Base-by-base conservation (phyloP, 2,113 vertebrate genomes). In the Ammodytes dubius region DNA sequence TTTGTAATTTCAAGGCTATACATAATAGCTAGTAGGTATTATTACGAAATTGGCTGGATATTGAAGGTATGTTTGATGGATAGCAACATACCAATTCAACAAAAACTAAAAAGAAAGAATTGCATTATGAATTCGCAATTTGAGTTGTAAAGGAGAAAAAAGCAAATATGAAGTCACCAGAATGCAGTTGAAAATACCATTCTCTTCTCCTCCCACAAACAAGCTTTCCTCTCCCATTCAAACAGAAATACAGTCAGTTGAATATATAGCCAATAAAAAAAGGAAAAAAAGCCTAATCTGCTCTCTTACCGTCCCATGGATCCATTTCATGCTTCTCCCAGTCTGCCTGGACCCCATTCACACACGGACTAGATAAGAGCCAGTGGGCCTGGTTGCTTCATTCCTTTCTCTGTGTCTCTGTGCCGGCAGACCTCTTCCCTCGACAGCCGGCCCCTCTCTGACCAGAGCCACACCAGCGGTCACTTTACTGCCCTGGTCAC, bases 301-400 rank as follows among this genome's bases (percentile, higher is more conserved):
- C 12, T 13, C 17, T 39, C 93, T 95, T 96, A 97, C 97, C 97
- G 97, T 97, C 97, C 97, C 97, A 97, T 94, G 96, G 95, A 92
- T 98, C 97, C 97, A 97, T 97, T 92, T 97, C 95, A 96, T 97
- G 95, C 96, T 97, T 96, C 95, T 95, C 82, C 84, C 81, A 92
- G 91, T 93, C 84, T 86, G 87, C 90, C 91, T 93, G 84, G 93
- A 94, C 95, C 95, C 96, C 96, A 97, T 96, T 96, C 95, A 97
- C 94, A 92, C 93, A 91, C 53, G 84, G 89, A 94, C 93, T 93
- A 87, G 78, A 91, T 91, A 93, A 93, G 91, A 92, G 82, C 82
- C 84, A 76, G 40, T 3, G 15, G 86, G 82, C 92, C 89, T 79
- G 87, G 45, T 86, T 77, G 92, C 91, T 95, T 95, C 96, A 95